Evolutionary conservation across 53 echinoderm and acorn worm genomes (phyloP).

Genomic region (Holothuria leucospilota): DNA sequence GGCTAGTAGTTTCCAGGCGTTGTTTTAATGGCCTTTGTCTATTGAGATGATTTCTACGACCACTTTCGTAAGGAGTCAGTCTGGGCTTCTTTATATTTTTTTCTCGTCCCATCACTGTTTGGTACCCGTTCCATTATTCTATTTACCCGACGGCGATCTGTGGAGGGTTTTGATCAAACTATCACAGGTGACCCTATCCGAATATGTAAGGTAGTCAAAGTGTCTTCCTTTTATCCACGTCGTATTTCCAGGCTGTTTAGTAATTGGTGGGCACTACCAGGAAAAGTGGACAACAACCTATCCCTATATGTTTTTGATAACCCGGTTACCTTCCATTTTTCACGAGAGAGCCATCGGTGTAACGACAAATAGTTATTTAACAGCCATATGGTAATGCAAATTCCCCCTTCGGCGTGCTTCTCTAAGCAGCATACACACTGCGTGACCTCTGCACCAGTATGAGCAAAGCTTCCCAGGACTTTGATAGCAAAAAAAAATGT

Average conservation of each 20-base stretch:
- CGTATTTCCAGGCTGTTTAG: slow-evolving; percentile 49
- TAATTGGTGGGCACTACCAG: slow-evolving; percentile 21
- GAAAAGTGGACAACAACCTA: slow-evolving; percentile 36
- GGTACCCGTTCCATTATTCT: background rate
- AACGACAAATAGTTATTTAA: background rate
- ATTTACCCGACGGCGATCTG: background rate
- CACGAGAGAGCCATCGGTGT: slow-evolving; percentile 41
- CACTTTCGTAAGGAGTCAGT: slow-evolving; percentile 22
- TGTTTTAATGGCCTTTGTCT: slow-evolving; percentile 22
- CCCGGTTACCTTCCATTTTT: background rate
- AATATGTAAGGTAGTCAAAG: background rate
- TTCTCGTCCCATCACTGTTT: background rate
- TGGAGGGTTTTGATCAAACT: background rate
- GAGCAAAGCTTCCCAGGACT: no score
- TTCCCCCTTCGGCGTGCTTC: slow-evolving; percentile 27
- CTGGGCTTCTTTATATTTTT: background rate
- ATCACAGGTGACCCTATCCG: slow-evolving; percentile 15
- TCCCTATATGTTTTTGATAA: background rate
- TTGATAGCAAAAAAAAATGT: no score
- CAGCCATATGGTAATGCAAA: slow-evolving; percentile 40
- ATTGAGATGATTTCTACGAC: slow-evolving; percentile 25
- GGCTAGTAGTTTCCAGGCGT: slow-evolving; percentile 25
- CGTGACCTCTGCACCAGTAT: no score
- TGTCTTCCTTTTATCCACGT: slow-evolving; percentile 30
- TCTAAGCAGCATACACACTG: slow-evolving; percentile 45